Percentiles rank a stretch among this genome's conserved stretches.
These are phyloP conservation scores for Tauraco erythrolophus DNA, from an alignment of 2,113 vertebrate genomes.

Conservation along the genomic window DNA sequence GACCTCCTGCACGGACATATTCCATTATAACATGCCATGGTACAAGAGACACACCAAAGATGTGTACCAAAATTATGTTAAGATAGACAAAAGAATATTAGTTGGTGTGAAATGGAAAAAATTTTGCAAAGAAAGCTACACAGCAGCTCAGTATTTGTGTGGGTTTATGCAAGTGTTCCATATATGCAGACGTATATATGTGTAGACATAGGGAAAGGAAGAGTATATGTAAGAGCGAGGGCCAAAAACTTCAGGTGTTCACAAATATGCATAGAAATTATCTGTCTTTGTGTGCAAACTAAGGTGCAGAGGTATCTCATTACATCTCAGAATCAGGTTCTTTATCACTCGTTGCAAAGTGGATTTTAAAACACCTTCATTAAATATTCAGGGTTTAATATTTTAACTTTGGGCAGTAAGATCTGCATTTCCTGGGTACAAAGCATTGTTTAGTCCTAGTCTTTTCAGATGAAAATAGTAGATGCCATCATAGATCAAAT, in stretches of 20 bases:
- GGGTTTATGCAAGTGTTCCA: background rate
- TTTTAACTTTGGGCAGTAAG: background rate
- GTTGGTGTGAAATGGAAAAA: background rate
- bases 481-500: background rate
- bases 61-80: background rate
- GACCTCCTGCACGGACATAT: background rate
- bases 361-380: background rate
- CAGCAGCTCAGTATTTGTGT: background rate
- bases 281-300: background rate
- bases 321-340: background rate
- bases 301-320: background rate
- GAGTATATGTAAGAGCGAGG: background rate
- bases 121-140: background rate
- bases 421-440: background rate
- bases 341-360: background rate
- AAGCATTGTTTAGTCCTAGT: background rate
- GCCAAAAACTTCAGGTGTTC: background rate
- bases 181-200: background rate
- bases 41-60: background rate
- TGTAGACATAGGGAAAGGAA: background rate
- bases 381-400: background rate
- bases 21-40: background rate
- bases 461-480: background rate
- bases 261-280: background rate
- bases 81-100: background rate